Evolutionary conservation across 2,797 vertebrate genomes (phyloP).

Genomic region (Cuculus canorus): DNA sequence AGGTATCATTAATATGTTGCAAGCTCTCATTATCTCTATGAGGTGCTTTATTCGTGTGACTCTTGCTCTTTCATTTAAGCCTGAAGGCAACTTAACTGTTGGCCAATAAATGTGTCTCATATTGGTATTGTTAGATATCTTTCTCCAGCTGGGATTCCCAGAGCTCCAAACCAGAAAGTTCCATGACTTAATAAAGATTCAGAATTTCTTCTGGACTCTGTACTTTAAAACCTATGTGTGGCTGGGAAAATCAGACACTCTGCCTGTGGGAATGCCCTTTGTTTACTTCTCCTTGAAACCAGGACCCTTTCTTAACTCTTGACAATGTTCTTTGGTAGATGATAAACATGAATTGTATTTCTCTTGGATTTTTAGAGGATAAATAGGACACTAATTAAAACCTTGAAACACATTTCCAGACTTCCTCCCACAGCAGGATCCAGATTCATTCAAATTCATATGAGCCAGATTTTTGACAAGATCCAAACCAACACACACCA

Average conservation of each 20-base stretch:
- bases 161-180: background rate
- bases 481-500: background rate
- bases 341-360: background rate
- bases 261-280: background rate
- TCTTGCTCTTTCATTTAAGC: background rate
- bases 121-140: background rate
- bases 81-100: background rate
- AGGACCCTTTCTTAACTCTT: background rate
- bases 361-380: background rate
- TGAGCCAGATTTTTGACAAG: background rate
- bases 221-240: background rate
- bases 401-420: background rate
- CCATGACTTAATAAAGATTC: background rate
- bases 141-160: background rate
- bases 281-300: background rate
- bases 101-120: background rate
- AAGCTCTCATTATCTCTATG: background rate
- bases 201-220: background rate
- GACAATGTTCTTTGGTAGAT: background rate
- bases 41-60: background rate
- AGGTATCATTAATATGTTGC: background rate
- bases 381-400: constrained; percentile 15
- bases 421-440: background rate
- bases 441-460: background rate
- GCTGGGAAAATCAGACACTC: background rate